Base-by-base conservation (phyloP, 2,113 vertebrate genomes). In the Dicentrarchus labrax region DNA sequence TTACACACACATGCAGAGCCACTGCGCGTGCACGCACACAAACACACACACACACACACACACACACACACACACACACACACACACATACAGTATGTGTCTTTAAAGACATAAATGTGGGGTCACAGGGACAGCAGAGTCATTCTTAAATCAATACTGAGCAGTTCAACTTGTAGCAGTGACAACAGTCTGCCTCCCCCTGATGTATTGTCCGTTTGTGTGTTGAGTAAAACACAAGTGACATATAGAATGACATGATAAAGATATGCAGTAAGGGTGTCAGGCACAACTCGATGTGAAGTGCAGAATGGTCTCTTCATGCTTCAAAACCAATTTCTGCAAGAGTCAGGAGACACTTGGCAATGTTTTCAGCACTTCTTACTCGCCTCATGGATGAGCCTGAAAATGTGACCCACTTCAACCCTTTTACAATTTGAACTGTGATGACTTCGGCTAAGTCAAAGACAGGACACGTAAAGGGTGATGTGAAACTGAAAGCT, bases 111-210 rank as follows among this genome's bases (percentile, higher is more conserved):
- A 64, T 76, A 51, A 72, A 39, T 47, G 66, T 38, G 45, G 57
- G 61, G 68, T 86, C 68, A 57, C 39, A 64, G 57, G 82, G 56
- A 82, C 67, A 74, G 57, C 69, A 38, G 24, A 66, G 39, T 62
- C 8, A 16, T 76, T 72, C 6, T 13, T 54, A 8, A 71, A 88
- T 90, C 85, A 78, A 84, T 90, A 85, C 76, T 47, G 59, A 56
- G 60, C 75, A 17, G 43, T 45, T 61, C 41, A 39, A 47, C 77
- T 56, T 80, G n/a, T 39, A 39, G 12, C 19, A 17, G 60, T 61
- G 67, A 69, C 54, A 81, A n/a, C 2, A 1, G 65, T 78, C 57
- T 66, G 73, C 51, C 53, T 36, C 36, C 54, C 48, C 69, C 43
- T 50, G 66, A 43, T 72, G 22, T 45, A 22, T 79, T 45, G 62